Percentiles rank a stretch among this genome's conserved stretches.
These are phyloP conservation scores for Syritta pipiens DNA, from an alignment of 2,888 invertebrate species.

Conservation along the genomic window DNA sequence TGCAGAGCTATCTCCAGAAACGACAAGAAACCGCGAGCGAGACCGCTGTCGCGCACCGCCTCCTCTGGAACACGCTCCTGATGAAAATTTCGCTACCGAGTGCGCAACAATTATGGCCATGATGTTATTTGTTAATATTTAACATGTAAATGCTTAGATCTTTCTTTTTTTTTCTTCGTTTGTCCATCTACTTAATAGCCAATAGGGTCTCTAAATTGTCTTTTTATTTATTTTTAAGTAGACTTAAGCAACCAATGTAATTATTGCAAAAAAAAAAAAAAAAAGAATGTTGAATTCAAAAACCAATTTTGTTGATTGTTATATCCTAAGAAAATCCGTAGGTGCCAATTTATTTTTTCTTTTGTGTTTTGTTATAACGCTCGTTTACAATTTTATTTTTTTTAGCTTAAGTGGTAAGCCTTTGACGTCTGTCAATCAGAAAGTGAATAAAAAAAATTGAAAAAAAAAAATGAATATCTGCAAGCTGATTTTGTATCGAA, in stretches of 20 bases:
- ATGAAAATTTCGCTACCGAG: constrained; percentile 9
- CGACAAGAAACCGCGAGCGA: no score
- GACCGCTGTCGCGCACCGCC: no score
- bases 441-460: constrained; percentile 40
- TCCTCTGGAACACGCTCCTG: no score
- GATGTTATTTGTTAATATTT: constrained; percentile 66
- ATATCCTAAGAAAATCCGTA: constrained; percentile 57
- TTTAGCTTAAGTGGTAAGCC: constrained; percentile 3
- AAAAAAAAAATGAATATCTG: neutral
- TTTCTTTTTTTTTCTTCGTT: neutral
- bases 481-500: constrained; percentile 34
- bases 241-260: neutral
- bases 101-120: constrained; percentile 49
- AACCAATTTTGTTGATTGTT: neutral
- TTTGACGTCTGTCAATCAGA: constrained; percentile 52
- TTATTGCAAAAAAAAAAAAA: neutral
- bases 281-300: neutral
- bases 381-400: constrained; percentile 3
- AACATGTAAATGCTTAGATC: constrained; percentile 45
- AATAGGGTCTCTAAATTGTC: neutral
- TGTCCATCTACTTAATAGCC: constrained; percentile 3
- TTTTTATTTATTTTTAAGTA: constrained; percentile 19
- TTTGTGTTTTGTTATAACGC: constrained; percentile 3
- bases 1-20: constrained; percentile 27
- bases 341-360: constrained; percentile 58